Percentiles rank a stretch among this genome's conserved stretches.
phyloP scores from a whole-genome alignment of 2,888 invertebrate genomes.

The Xylota segnis region DNA sequence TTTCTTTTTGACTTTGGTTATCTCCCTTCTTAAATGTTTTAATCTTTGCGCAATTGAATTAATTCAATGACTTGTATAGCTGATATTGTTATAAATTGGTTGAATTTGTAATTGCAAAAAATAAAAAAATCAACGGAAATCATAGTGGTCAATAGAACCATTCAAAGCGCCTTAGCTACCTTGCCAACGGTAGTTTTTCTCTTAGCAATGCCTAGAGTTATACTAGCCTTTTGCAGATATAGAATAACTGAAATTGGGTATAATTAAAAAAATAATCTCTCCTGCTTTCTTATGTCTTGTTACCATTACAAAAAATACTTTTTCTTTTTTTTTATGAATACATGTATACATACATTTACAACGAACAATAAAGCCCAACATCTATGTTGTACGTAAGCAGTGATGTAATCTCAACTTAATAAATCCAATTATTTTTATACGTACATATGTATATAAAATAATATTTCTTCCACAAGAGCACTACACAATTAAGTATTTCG shows the following conservation, averaged over 20 bases:
- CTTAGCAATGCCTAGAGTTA: too few relatives aligned
- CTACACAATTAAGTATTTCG: constrained; percentile 56
- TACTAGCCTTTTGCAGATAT: too few relatives aligned
- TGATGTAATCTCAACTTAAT: not conserved
- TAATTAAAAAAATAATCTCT: constrained; percentile 15
- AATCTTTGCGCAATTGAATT: too few relatives aligned
- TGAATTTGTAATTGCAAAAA: too few relatives aligned
- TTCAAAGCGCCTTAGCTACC: too few relatives aligned
- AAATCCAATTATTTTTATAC: not conserved
- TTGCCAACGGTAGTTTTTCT: too few relatives aligned
- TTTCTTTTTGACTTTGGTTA: not conserved
- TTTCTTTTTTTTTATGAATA: not conserved
- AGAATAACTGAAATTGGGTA: not conserved
- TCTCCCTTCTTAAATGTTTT: not conserved
- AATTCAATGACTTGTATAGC: too few relatives aligned
- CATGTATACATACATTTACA: constrained; percentile 1
- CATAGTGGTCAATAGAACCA: too few relatives aligned
- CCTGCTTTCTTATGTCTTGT: not conserved
- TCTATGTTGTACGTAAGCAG: not conserved
- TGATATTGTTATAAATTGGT: too few relatives aligned
- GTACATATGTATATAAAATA: not conserved
- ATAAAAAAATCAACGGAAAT: too few relatives aligned
- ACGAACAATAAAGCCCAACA: constrained; percentile 16
- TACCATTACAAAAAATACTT: not conserved
- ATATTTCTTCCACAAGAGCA: constrained; percentile 12